Conservation (phyloP, 92 coral and sea anemone species). For the Pocillopora meandrina region DNA sequence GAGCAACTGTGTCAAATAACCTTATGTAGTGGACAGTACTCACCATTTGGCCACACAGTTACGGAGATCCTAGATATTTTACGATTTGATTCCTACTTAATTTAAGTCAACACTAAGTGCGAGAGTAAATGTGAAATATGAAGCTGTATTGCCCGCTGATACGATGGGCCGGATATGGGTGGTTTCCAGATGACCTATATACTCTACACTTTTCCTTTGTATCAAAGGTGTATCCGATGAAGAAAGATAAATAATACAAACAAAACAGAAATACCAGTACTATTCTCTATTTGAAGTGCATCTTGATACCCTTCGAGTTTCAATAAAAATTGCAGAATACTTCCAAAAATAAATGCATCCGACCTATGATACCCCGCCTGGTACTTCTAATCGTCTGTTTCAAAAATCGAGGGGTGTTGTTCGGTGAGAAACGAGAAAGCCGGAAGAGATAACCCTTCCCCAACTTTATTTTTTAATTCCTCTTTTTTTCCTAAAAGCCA, state of each 20-base stretch:
- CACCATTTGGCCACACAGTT: conserved; percentile 21
- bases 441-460: no score
- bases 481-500: neutral
- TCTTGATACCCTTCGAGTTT: neutral
- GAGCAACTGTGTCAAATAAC: neutral
- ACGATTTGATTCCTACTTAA: conserved; percentile 17
- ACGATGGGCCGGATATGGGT: conserved; percentile 17
- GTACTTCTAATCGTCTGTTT: neutral
- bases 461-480: neutral
- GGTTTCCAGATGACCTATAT: conserved; percentile 19
- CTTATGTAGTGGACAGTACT: neutral
- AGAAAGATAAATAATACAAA: neutral
- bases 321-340: conserved; percentile 2
- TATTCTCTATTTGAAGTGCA: neutral
- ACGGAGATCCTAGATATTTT: neutral
- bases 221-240: conserved; percentile 14
- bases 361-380: neutral
- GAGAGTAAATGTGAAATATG: conserved; percentile 23
- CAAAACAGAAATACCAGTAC: neutral
- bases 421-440: neutral
- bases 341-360: neutral
- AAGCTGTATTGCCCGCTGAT: conserved; percentile 28
- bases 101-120: conserved; percentile 18
- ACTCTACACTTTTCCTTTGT: neutral
- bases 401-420: neutral